Evolutionary conservation across 2,113 vertebrate species (phyloP).

Genomic region (Oncorhynchus kisutch): DNA sequence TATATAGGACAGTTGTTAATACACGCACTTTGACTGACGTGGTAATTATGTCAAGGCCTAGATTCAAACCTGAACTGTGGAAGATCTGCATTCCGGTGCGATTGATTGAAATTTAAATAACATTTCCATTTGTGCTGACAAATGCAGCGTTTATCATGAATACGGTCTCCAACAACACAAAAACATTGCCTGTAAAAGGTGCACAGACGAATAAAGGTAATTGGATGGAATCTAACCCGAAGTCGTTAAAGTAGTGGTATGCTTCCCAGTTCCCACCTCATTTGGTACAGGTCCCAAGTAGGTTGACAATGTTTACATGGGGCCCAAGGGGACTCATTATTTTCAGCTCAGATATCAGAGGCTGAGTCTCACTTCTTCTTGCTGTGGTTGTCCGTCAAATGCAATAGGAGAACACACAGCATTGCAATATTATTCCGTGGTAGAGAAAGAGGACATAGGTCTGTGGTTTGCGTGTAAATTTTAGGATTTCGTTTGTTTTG

Average conservation of each 20-base stretch:
- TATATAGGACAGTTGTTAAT: constrained; percentile 73
- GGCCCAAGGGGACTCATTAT: constrained; percentile 69
- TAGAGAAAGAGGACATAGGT: not conserved
- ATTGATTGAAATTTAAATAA: no score
- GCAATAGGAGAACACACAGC: not conserved
- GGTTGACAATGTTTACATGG: constrained; percentile 73
- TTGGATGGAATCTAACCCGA: no score
- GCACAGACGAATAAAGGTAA: no score
- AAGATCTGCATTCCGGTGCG: no score
- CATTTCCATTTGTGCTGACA: no score
- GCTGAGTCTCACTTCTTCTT: constrained; percentile 44
- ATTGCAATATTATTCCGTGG: no score
- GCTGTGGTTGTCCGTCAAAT: constrained; percentile 44
- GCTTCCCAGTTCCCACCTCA: constrained; percentile 44
- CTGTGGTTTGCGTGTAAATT: not conserved
- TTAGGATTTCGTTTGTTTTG: not conserved
- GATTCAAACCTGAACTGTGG: no score
- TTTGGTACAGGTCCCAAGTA: constrained; percentile 70
- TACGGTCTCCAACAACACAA: no score
- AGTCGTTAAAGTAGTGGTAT: no score
- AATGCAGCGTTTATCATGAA: no score
- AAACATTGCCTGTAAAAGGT: no score
- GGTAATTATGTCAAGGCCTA: no score
- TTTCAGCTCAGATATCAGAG: constrained; percentile 72
- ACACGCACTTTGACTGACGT: not conserved